Evolutionary conservation across 2,797 vertebrate genomes (phyloP), one percentile per base, ranked within the genome.

Genomic region (Spea hammondii): DNA sequence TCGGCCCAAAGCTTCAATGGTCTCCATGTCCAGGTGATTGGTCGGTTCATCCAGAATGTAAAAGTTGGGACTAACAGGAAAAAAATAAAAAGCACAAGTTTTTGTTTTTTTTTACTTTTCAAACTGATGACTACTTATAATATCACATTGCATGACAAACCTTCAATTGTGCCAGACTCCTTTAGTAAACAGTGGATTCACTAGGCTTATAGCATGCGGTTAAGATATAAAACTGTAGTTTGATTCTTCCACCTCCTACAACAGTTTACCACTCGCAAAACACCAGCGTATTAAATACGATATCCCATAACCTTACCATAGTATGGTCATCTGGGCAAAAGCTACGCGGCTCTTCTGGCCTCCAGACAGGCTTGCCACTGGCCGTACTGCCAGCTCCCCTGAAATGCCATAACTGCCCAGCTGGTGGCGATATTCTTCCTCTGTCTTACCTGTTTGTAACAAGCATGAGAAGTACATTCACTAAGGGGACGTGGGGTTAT

Each of bases 11-110:
- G 97, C 94, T 88, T 99, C 97, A 0, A 98, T 98, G 0, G 96
- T 98, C 87, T 99, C 97, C 97, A 99, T 99, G 88, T 99, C 97
- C 89, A 99, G 89, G 83, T 99, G 97, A 87, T 99, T 99, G 6
- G 97, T 99, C 0, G 97, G 97, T 82, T 99, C 97, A 54, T 99
- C 97, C 80, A 98, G 91, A 80, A 99, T 91, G 85, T 99, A 99
- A 88, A 99, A 98, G 90, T 99, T 99, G 51, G 97, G 97, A 82
- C 97, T 99, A 84, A 74, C 88, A 88, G 72, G 65, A 83, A 32
- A 72, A 9, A 32, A 8, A 50, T 6, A 32, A 45, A 45, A 48
- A 44, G 7, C 7, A 62, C 1, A 46, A 48, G 53, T 14, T 32
- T 4, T 4, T 51, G 50, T 51, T 10, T 53, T 32, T 32, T 32